Evolutionary conservation across 2,888 invertebrate genomes (phyloP).

Genomic region (Clusia tigrina): DNA sequence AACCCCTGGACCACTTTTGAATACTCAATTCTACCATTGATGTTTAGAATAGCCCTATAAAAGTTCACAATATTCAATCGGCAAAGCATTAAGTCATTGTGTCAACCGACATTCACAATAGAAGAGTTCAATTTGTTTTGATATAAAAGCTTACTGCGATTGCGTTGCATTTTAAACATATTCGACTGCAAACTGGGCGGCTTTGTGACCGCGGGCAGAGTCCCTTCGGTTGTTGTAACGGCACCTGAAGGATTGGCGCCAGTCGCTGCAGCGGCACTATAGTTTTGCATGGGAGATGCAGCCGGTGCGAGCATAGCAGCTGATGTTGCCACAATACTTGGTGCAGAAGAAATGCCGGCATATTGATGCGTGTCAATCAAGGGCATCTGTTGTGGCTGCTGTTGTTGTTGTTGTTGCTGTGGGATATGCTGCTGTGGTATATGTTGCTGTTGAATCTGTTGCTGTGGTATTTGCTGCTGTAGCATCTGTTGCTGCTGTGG

Average conservation of each 20-base stretch:
- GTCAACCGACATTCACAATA: neutral
- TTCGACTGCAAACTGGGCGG: conserved; percentile 68
- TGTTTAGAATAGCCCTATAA: too few species aligned
- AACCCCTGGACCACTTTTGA: too few species aligned
- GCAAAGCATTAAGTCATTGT: too few species aligned
- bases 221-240: conserved; percentile 26
- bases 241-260: conserved; percentile 17
- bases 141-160: conserved; percentile 71
- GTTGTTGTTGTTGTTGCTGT: conserved; percentile 31
- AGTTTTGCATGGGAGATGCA: conserved; percentile 26
- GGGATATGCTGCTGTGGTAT: conserved; percentile 26
- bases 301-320: conserved; percentile 25
- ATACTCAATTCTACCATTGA: too few species aligned
- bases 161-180: conserved; percentile 82
- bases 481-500: conserved; percentile 16
- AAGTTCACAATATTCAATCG: neutral
- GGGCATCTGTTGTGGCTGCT: conserved; percentile 32
- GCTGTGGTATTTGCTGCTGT: conserved; percentile 13
- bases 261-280: conserved; percentile 11
- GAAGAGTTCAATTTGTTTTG: neutral
- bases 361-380: conserved; percentile 19
- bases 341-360: neutral
- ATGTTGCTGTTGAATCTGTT: conserved; percentile 31
- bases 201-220: conserved; percentile 41
- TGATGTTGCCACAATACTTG: conserved; percentile 12